Evolutionary conservation across 1,140 invertebrate genomes (phyloP), one percentile per base, ranked within the genome.

Genomic region (Melipona quadrifasciata): DNA sequence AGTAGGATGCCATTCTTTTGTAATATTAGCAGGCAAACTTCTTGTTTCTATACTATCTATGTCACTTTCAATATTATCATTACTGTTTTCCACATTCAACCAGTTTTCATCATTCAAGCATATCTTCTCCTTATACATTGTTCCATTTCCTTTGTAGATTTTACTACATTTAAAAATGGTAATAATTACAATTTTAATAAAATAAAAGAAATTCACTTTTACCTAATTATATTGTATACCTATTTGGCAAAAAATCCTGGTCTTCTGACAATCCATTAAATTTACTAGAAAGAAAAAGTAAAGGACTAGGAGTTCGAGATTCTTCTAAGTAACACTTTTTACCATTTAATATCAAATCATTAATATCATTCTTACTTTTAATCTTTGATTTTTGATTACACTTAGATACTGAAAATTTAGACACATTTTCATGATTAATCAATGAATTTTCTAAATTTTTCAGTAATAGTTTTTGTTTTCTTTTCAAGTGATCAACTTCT

Each of bases 401-500:
- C 17, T 70, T 90, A 65, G 58, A 19, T 12, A 72, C 58, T 61
- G 80, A 86, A 31, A 84, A 57, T 80, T 47, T 57, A 6, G 70
- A 83, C 17, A 65, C 70, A 53, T 94, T 91, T 19, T 70, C 51
- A 31, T 93, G 92, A 61, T 91, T 93, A 55, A 94, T 91, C 76
- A 96, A 94, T 16, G 95, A 92, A 86, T 95, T 94, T 57, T 95
- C 94, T 47, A 96, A 92, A 90, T 95, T 93, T 55, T 95, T 94
- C 58, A 96, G 91, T 87, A 96, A 95, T 27, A 95, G 91, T 82
- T 95, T 95, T 88, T 97, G 96, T 87, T 96, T 96, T 80, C 96
- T 95, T 81, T 96, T 96, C n/a, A 97, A 91, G 75, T 94, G 95
- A 90, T 96, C 95, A 39, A 97, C 90, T 55, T 96, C 96, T 31